phyloP scores from a whole-genome alignment of 2,888 invertebrate genomes.

The Coremacera marginata region DNA sequence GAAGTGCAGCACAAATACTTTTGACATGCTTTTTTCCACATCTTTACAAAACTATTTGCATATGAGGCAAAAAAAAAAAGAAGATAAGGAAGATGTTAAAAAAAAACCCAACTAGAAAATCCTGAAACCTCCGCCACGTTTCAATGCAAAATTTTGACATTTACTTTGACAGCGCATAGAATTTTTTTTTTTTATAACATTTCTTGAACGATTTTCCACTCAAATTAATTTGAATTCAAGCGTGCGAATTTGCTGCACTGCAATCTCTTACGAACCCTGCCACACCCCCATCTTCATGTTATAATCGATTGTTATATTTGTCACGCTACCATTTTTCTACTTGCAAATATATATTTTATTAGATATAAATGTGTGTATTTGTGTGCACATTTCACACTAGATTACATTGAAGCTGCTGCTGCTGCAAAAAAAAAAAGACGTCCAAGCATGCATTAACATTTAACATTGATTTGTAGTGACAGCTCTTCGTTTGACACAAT shows the following conservation, averaged over 20 bases:
- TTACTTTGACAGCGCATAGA: slow-evolving; percentile 10
- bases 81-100: not conserved
- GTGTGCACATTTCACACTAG: slow-evolving; percentile 5
- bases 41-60: slow-evolving; percentile 12
- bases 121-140: not conserved
- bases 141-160: slow-evolving; percentile 22
- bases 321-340: too few species aligned
- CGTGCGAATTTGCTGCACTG: slow-evolving; percentile 6
- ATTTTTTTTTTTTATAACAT: not conserved
- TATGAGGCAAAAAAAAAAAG: slow-evolving; percentile 8
- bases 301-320: too few species aligned
- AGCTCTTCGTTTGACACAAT: too few species aligned
- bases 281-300: too few species aligned
- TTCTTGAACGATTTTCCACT: slow-evolving; percentile 17
- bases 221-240: slow-evolving; percentile 31
- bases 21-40: slow-evolving; percentile 25
- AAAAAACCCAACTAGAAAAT: not conserved
- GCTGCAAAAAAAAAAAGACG: too few species aligned
- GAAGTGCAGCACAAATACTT: slow-evolving; percentile 32
- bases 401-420: not conserved
- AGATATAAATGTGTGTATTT: too few species aligned
- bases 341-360: too few species aligned
- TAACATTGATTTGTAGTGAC: too few species aligned
- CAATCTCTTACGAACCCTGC: too few species aligned
- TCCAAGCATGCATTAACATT: too few species aligned